Percentiles rank a stretch among this genome's conserved stretches.
Conservation (phyloP, 2,113 vertebrate species). For the Empidonax alnorum region DNA sequence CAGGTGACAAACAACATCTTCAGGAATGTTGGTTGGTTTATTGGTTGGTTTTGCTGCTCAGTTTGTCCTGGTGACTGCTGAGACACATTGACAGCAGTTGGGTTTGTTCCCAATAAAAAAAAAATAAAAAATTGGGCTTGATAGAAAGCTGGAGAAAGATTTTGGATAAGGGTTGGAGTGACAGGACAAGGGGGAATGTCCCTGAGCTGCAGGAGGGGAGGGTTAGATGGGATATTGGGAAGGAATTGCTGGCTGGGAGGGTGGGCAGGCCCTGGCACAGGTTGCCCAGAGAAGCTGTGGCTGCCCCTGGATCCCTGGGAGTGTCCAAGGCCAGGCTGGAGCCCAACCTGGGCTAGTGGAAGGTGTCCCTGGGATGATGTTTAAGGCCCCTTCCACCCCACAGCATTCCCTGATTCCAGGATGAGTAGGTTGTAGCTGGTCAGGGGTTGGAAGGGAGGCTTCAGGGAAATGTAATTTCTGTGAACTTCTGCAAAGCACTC, state of each 20-base stretch:
- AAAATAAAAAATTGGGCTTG: neutral
- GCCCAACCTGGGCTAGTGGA: rapidly evolving
- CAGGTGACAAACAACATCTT: neutral
- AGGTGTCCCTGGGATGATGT: neutral
- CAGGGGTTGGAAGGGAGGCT: neutral
- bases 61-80: neutral
- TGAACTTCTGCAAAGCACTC: neutral
- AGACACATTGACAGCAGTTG: rapidly evolving
- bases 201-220: neutral
- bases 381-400: neutral
- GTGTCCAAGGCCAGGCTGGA: neutral
- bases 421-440: rapidly evolving
- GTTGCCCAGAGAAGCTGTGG: rapidly evolving
- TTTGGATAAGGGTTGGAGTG: neutral
- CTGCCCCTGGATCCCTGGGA: neutral
- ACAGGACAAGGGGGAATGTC: neutral
- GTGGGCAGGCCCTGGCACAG: rapidly evolving
- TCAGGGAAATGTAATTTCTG: neutral
- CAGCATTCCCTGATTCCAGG: neutral
- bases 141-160: neutral
- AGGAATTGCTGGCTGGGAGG: neutral
- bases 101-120: neutral
- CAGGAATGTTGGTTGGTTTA: neutral
- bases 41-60: neutral
- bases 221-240: rapidly evolving